A percentile compares a stretch with the other conserved stretches of the same genome.
Evolutionary conservation across 2,888 invertebrate genomes (phyloP).

Genomic region (Polyploca ridens): DNA sequence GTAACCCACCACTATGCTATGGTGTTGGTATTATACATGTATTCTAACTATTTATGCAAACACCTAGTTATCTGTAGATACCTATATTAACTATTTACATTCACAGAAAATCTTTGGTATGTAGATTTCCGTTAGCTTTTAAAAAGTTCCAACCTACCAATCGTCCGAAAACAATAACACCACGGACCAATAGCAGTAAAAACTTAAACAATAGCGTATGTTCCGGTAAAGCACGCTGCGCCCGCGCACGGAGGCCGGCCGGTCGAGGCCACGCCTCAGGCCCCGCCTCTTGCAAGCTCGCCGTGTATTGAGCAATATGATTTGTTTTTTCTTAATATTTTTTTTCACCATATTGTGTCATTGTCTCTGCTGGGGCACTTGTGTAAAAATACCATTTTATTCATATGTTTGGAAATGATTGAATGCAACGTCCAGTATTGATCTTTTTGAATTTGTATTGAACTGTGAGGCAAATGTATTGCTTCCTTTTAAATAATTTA

Average conservation of each 20-base stretch:
- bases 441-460: constrained; percentile 1
- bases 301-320: constrained; percentile 11
- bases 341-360: background rate
- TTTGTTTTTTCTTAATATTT: constrained; percentile 4
- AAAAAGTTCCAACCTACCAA: background rate
- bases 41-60: no score
- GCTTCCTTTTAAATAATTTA: constrained; percentile 2
- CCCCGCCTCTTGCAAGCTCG: constrained; percentile 51
- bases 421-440: constrained; percentile 1
- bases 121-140: background rate
- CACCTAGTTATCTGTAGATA: no score
- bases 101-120: background rate
- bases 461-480: background rate
- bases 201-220: constrained; percentile 59
- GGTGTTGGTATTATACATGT: no score
- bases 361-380: background rate
- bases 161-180: constrained; percentile 23
- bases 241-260: constrained; percentile 61
- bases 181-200: constrained; percentile 28
- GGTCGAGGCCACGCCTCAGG: constrained; percentile 61
- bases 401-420: constrained; percentile 6
- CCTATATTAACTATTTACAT: background rate
- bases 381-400: background rate
- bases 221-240: constrained; percentile 70
- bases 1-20: no score